These are phyloP conservation scores for Myotis planiceps DNA, from an alignment of 2,797 vertebrate species.

Conservation along the genomic window DNA sequence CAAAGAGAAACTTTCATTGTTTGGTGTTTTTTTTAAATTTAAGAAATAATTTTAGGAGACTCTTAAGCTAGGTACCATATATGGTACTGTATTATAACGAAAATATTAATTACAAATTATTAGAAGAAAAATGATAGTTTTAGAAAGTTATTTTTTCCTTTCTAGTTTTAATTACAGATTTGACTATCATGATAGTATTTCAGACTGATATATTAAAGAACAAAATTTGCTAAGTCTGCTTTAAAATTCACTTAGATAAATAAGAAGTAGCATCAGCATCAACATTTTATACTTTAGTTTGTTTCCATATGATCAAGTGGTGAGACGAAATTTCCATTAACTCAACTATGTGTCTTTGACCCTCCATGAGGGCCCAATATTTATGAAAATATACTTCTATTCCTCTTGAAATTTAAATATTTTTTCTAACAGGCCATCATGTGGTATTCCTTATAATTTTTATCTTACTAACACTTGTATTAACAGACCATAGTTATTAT, in stretches of 20 bases:
- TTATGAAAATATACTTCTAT: conserved; percentile 7
- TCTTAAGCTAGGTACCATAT: conserved; percentile 32
- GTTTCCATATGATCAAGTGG: conserved; percentile 54
- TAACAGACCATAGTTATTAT: not conserved
- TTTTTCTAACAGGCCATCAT: not conserved
- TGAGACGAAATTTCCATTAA: conserved; percentile 75
- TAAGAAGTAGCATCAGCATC: not conserved
- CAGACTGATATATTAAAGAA: conserved; percentile 41
- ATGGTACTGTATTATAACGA: conserved; percentile 9
- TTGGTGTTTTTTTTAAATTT: not conserved
- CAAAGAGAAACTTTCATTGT: conserved; percentile 17
- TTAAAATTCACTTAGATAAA: conserved; percentile 52
- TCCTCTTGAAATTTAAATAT: not conserved
- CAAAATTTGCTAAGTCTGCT: conserved; percentile 47
- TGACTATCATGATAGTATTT: conserved; percentile 27
- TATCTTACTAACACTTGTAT: conserved; percentile 25
- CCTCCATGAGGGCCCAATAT: conserved; percentile 1
- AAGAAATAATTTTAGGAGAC: conserved; percentile 43
- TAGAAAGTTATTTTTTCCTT: conserved; percentile 39
- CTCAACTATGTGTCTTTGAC: conserved; percentile 78
- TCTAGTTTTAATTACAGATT: conserved; percentile 51
- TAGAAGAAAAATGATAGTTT: conserved; percentile 50
- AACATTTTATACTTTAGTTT: conserved; percentile 25
- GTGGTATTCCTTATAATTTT: conserved; percentile 31
- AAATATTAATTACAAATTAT: conserved; percentile 29